Evolutionary conservation across 2,113 vertebrate genomes (phyloP), one percentile per base, ranked within the genome.

Genomic region (Hyperoodon ampullatus): DNA sequence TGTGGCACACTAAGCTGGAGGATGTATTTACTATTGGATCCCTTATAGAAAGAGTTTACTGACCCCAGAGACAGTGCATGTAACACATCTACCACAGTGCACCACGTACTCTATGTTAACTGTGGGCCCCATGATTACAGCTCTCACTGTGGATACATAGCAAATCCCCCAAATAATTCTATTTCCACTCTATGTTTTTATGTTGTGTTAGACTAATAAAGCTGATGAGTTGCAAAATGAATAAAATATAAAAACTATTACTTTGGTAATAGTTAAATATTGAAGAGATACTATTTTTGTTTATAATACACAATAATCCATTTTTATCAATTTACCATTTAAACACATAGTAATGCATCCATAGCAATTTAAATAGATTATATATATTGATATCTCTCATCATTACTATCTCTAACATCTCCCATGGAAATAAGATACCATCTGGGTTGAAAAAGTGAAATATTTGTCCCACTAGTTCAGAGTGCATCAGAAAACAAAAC

Each of bases 301-400:
- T 90, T 93, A 24, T 63, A 63, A 77, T 75, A 44, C 28, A 53
- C 8, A 91, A 16, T 39, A 81, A 72, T 84, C 1, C n/a, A 88
- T 75, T 95, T 82, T 93, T 80, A 83, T 85, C 28, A 58, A 50
- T 74, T 75, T 53, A 68, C 10, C 58, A 90, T 88, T 92, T 96
- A 88, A 88, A 94, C 61, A 24, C n/a, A 50, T 39, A 92, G 12
- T 55, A 94, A 90, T 93, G 96, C 24, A 81, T 81, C 60, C 60
- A 82, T 19, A 50, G 4, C 39, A 89, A 60, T 50, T 94, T 66
- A 74, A 91, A 33, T 84, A 86, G 30, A 53, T 53, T 93, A n/a
- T 58, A 39, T 61, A 63, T 42, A 61, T n/a, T 65, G 44, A 35
- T 81, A 70, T 81, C 18, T 81, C 13, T 58, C 30, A 44, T 53